Base-by-base conservation (phyloP, 30 jellyfish, hydroid and myxozoan genomes). In the Phacellophora camtschatica region DNA sequence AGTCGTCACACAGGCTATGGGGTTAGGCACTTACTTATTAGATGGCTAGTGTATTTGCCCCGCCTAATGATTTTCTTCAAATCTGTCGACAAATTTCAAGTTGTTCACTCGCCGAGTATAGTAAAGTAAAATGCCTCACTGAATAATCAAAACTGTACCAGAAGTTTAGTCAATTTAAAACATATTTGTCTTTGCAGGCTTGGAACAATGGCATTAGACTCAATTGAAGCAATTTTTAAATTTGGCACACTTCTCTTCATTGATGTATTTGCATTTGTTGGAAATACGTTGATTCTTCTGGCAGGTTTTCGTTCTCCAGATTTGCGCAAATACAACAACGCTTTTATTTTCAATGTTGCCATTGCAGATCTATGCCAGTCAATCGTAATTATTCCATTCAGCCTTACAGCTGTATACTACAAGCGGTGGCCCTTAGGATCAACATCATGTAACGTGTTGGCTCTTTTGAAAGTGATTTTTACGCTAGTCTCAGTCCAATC, bases 401-500 rank as follows among this genome's bases (percentile, higher is more conserved):
- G 85, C n/a, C 82, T 83, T 15, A 63, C 49, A 11, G 36, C 83
- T 8, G 77, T 83, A 5, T 74, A 54, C 63, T 32, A 58, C 25
- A 54, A 63, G 4, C 24, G 49, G 2, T 89, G 97, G 97, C 88
- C 82, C 3, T 61, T 82, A n/a, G 49, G 86, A 19, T 10, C 58
- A 11, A 55, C 30, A 7, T 1, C 79, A 4, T 89, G 97, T 85
- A 42, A 80, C 0, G 73, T 59, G 11, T 43, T 82, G 1, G 88
- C 85, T 29, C 31, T 89, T 19, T 33, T 82, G 35, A 89, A 89
- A 55, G 90, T 89, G 0, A 49, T 63, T 6, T 33, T 89, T 8
- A 82, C 97, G 3, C 41, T 89, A 63, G 80, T 83, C 6, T 89
- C 97, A 1, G 97, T 89, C 23, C 87, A 72, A 48, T 89, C 97